These are phyloP conservation scores for Cephus rjabovi DNA, from an alignment of 2,888 invertebrate genomes.

Conservation along the genomic window DNA sequence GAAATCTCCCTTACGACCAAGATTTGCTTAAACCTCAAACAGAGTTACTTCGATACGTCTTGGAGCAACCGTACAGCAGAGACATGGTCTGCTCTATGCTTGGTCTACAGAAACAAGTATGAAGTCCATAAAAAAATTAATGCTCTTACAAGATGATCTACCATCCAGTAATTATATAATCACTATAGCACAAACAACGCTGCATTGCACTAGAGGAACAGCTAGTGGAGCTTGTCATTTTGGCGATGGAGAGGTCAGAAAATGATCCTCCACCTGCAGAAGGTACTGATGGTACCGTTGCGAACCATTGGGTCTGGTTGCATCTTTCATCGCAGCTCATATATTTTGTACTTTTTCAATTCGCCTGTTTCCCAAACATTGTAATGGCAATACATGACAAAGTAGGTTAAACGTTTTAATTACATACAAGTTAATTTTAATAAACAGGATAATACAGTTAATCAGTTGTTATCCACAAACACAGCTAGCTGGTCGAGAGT, in stretches of 20 bases:
- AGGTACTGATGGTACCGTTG: constrained; percentile 72
- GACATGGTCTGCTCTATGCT: constrained; percentile 97
- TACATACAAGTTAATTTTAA: not conserved
- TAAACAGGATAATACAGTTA: not conserved
- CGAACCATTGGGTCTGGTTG: constrained; percentile 89
- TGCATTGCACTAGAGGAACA: constrained; percentile 94
- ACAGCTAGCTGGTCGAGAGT: constrained; percentile 79
- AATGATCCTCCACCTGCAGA: constrained; percentile 70
- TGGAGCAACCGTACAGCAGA: constrained; percentile 94
- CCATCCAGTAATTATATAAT: not conserved
- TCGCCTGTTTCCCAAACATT: constrained; percentile 93
- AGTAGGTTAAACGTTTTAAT: constrained; percentile 60
- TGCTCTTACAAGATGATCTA: not conserved
- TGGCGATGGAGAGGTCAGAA: constrained; percentile 93
- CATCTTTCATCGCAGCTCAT: constrained; percentile 95
- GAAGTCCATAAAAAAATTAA: constrained; percentile 10
- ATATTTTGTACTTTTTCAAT: constrained; percentile 94
- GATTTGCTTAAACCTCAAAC: constrained; percentile 91
- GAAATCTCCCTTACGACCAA: constrained; percentile 88
- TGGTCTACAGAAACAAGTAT: constrained; percentile 89
- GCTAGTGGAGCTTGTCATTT: constrained; percentile 88
- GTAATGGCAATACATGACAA: constrained; percentile 90
- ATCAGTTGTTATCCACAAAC: constrained; percentile 28
- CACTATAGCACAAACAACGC: constrained; percentile 79
- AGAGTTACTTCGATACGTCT: constrained; percentile 85